Evolutionary conservation across 2,888 invertebrate species (phyloP).

Genomic region (Lypha dubia): DNA sequence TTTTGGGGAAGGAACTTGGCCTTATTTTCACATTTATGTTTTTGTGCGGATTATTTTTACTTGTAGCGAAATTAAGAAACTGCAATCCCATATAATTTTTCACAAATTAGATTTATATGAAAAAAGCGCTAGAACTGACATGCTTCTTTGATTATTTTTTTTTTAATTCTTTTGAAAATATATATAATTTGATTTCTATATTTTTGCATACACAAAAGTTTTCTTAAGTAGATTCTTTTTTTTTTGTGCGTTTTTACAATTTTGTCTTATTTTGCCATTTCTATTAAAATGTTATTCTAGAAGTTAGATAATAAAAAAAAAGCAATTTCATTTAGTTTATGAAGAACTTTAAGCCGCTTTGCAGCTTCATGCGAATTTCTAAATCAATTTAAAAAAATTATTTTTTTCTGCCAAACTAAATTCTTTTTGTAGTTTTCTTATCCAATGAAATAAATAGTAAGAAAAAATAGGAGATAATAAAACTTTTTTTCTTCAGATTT

Average conservation of each 20-base stretch:
- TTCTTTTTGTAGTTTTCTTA: conserved; percentile 6
- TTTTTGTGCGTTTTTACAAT: background rate
- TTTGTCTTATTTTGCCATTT: background rate
- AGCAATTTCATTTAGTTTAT: conserved; percentile 30
- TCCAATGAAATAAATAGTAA: conserved; percentile 1
- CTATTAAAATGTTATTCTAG: conserved; percentile 29
- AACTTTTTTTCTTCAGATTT: no score
- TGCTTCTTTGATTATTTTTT: background rate
- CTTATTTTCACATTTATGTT: no score
- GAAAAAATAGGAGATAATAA: background rate
- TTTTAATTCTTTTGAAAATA: background rate
- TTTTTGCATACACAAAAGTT: background rate
- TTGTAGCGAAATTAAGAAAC: background rate
- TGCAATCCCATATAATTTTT: background rate
- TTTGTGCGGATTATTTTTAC: no score
- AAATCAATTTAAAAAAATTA: conserved; percentile 55
- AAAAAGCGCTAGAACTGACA: background rate
- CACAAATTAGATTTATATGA: background rate
- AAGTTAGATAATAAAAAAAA: conserved; percentile 47
- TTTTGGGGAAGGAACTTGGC: no score
- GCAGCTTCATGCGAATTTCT: conserved; percentile 31
- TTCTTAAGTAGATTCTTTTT: conserved; percentile 2
- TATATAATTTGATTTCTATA: conserved; percentile 18
- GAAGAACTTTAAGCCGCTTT: conserved; percentile 61
- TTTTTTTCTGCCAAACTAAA: conserved; percentile 18